Conservation (phyloP, 2,888 invertebrate species). For the Apodemia zela region DNA sequence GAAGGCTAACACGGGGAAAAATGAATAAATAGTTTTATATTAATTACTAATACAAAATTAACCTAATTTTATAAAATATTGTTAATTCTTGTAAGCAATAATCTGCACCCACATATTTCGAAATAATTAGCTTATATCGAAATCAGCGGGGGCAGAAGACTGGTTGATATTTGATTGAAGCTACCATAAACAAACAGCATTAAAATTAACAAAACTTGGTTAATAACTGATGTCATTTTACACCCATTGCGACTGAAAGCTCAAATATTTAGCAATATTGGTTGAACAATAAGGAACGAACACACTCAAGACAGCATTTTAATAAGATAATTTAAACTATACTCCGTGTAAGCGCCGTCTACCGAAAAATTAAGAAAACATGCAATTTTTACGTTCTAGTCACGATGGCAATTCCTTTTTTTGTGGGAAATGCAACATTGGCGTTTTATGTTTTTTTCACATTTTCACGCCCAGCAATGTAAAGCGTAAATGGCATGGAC, state of each 20-base stretch:
- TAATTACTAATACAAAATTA: neutral
- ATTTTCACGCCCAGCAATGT: too few species aligned
- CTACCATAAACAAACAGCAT: constrained; percentile 3
- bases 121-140: neutral
- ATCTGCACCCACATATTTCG: neutral
- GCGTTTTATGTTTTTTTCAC: too few species aligned
- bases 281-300: neutral
- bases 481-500: too few species aligned
- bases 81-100: neutral
- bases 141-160: neutral
- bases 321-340: too few species aligned
- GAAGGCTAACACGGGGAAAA: too few species aligned
- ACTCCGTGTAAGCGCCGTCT: too few species aligned
- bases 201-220: neutral
- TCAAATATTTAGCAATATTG: constrained; percentile 5
- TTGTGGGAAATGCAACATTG: too few species aligned
- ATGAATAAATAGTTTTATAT: neutral
- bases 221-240: neutral
- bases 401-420: too few species aligned
- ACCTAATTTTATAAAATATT: neutral
- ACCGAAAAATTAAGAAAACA: too few species aligned
- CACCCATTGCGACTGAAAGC: constrained; percentile 9
- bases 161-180: neutral
- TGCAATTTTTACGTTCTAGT: too few species aligned
- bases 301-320: neutral